phyloP scores from a whole-genome alignment of 1,140 invertebrate species.

The Apis dorsata region DNA sequence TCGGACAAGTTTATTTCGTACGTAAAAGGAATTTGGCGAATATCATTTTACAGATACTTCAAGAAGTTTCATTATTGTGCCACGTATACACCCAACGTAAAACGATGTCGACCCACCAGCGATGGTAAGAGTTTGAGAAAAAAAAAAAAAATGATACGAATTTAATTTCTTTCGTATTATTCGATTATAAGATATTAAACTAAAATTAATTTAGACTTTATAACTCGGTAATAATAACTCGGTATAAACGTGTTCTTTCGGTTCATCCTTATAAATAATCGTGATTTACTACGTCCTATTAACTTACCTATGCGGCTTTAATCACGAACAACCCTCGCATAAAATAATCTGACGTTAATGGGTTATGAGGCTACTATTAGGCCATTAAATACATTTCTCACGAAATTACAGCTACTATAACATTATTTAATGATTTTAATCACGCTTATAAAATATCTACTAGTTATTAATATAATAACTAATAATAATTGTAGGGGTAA shows the following conservation, averaged over 20 bases:
- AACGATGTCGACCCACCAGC: slow-evolving; percentile 83
- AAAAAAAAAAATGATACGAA: not conserved
- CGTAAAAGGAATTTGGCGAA: not conserved
- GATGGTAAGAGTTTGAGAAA: slow-evolving; percentile 81
- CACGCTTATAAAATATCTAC: not conserved
- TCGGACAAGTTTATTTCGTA: not conserved
- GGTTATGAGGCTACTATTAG: not conserved
- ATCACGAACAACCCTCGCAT: not conserved
- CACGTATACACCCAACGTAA: slow-evolving; percentile 82
- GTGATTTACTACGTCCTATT: not conserved
- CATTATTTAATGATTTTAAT: not conserved
- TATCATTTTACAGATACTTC: slow-evolving; percentile 81
- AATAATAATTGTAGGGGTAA: no score
- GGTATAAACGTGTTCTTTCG: not conserved
- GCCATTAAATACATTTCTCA: not conserved
- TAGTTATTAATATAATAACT: not conserved
- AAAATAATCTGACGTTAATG: not conserved
- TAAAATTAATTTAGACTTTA: not conserved
- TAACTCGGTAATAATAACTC: not conserved
- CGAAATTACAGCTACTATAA: not conserved
- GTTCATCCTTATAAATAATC: slow-evolving; percentile 23
- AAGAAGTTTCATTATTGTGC: slow-evolving; percentile 87
- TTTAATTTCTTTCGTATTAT: not conserved
- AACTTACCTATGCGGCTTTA: not conserved
- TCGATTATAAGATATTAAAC: not conserved